phyloP scores from a whole-genome alignment of 2,797 vertebrate genomes.

The Cryptoprocta ferox region DNA sequence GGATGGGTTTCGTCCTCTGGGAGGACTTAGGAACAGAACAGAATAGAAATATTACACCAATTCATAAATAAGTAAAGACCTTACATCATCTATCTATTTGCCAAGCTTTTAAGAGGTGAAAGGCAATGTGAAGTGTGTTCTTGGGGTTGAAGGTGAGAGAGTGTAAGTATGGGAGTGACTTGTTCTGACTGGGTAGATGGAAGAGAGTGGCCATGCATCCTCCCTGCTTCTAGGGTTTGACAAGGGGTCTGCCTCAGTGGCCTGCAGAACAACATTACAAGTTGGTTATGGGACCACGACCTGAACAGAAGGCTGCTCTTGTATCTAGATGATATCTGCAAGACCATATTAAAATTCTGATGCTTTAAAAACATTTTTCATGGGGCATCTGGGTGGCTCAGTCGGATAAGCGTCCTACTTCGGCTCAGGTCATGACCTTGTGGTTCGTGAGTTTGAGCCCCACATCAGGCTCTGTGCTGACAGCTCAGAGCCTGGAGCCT shows the following conservation, averaged over 20 bases:
- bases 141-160: constrained; percentile 32
- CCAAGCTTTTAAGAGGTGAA: constrained; percentile 45
- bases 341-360: neutral
- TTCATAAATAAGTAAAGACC: constrained; percentile 67
- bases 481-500: no score
- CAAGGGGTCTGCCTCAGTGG: neutral
- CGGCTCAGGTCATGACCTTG: no score
- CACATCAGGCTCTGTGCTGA: no score
- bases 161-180: neutral
- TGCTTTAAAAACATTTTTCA: neutral
- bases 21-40: constrained; percentile 8
- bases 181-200: neutral
- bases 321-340: neutral
- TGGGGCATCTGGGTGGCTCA: no score
- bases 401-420: no score
- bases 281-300: neutral
- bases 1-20: constrained; percentile 44
- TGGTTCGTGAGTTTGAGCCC: no score
- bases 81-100: constrained; percentile 54
- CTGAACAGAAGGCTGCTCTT: neutral
- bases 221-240: neutral
- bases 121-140: neutral
- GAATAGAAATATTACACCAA: constrained; percentile 43
- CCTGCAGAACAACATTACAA: neutral
- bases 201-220: neutral